Evolutionary conservation across 1,140 invertebrate genomes (phyloP).

Genomic region (Lysiphlebus fabarum): DNA sequence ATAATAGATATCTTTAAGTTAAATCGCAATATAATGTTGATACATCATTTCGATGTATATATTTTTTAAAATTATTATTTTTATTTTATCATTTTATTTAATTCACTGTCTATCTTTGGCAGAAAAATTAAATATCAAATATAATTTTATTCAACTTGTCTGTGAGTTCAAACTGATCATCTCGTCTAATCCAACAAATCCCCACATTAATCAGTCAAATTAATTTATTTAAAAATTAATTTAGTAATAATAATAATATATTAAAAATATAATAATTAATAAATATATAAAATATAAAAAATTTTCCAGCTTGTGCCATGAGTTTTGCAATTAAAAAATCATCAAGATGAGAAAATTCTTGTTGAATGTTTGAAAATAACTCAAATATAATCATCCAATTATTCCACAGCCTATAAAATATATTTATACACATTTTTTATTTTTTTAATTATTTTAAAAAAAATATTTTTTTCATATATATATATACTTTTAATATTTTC

Average conservation of each 20-base stretch:
- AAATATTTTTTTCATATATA: too few relatives aligned
- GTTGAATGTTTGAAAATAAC: constrained; percentile 1
- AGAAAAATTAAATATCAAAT: constrained; percentile 35
- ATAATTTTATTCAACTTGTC: constrained; percentile 5
- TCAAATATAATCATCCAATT: constrained; percentile 17
- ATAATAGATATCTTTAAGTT: constrained; percentile 22
- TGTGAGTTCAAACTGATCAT: too few relatives aligned
- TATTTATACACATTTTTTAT: neutral
- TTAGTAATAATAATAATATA: neutral
- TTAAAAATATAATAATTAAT: neutral
- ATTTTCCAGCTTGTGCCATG: constrained; percentile 12
- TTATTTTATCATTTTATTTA: constrained; percentile 30
- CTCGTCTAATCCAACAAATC: constrained; percentile 17
- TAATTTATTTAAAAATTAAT: neutral
- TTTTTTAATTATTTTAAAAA: neutral
- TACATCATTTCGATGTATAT: too few relatives aligned
- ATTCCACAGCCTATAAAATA: constrained; percentile 4
- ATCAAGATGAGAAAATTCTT: neutral
- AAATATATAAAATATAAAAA: constrained; percentile 12
- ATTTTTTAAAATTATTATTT: neutral
- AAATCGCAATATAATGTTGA: constrained; percentile 1
- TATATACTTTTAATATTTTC: too few relatives aligned
- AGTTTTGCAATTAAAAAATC: constrained; percentile 21
- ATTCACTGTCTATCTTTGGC: constrained; percentile 37
- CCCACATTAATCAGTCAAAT: neutral